These are phyloP conservation scores for Odontamblyopus rebecca DNA, from an alignment of 2,797 vertebrate genomes.

Conservation along the genomic window DNA sequence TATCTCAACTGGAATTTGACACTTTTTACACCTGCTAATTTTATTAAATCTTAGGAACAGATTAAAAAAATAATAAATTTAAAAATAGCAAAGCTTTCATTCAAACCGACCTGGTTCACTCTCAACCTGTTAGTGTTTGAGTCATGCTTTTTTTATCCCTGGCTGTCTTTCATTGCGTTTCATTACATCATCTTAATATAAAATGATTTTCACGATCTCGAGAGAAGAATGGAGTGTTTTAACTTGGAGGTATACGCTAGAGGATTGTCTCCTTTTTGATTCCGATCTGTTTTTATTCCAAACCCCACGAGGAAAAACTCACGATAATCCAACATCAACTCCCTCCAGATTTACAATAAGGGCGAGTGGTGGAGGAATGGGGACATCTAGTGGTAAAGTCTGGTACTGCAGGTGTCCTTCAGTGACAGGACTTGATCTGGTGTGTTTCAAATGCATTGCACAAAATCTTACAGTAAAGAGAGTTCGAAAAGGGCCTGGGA, in stretches of 20 bases:
- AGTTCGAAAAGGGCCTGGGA: too few relatives aligned
- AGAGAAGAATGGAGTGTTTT: slow-evolving; percentile 6
- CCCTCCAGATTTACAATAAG: too few relatives aligned
- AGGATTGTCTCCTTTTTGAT: slow-evolving; percentile 12
- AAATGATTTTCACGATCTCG: slow-evolving; percentile 40
- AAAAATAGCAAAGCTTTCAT: slow-evolving; percentile 10
- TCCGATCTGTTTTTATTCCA: not conserved
- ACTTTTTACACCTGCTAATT: not conserved
- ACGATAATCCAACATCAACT: not conserved
- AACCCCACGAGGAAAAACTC: not conserved
- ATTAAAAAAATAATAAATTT: not conserved
- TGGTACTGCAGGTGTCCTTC: not conserved
- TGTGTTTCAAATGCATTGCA: too few relatives aligned
- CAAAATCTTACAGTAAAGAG: too few relatives aligned
- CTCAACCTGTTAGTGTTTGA: slow-evolving; percentile 9
- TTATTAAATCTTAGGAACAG: not conserved
- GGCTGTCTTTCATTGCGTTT: slow-evolving; percentile 54
- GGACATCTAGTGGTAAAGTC: slow-evolving; percentile 23
- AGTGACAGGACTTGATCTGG: too few relatives aligned
- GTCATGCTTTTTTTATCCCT: slow-evolving; percentile 15
- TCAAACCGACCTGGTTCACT: slow-evolving; percentile 13
- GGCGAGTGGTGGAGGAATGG: slow-evolving; percentile 14
- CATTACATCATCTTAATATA: slow-evolving; percentile 74
- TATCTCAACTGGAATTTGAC: not conserved
- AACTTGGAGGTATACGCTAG: not conserved